A percentile compares a stretch with the other conserved stretches of the same genome.
These are phyloP conservation scores for Noctua comes DNA, from an alignment of 2,888 invertebrate genomes.

Conservation along the genomic window DNA sequence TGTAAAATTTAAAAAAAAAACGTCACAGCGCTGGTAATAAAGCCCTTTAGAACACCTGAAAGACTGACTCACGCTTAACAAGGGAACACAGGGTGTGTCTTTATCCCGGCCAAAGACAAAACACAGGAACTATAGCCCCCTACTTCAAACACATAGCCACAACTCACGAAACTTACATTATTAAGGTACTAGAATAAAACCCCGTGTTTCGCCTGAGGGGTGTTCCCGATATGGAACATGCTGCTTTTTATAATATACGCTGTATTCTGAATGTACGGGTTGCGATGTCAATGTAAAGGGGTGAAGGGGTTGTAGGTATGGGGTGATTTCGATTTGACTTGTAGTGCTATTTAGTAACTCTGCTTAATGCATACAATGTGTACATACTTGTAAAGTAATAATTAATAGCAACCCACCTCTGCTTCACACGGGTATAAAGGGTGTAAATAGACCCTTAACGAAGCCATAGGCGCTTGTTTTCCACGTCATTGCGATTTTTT, in stretches of 20 bases:
- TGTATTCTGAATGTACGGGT: background rate
- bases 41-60: background rate
- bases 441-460: no score
- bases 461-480: no score
- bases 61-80: background rate
- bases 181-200: slow-evolving; percentile 17
- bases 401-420: no score
- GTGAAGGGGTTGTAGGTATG: background rate
- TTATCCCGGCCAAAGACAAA: slow-evolving; percentile 2
- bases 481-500: no score
- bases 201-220: slow-evolving; percentile 46
- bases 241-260: slow-evolving; percentile 17
- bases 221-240: slow-evolving; percentile 18
- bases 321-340: background rate
- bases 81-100: background rate
- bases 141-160: slow-evolving; percentile 3
- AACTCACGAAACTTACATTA: slow-evolving; percentile 33
- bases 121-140: slow-evolving; percentile 5
- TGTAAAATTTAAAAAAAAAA: no score
- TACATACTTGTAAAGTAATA: background rate
- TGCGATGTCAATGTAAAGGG: background rate
- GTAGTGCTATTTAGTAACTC: background rate
- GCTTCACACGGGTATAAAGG: background rate
- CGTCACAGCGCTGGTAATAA: no score
- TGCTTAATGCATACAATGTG: background rate